These are phyloP conservation scores for Papilio machaon DNA, from an alignment of 1,140 invertebrate species.

Conservation along the genomic window DNA sequence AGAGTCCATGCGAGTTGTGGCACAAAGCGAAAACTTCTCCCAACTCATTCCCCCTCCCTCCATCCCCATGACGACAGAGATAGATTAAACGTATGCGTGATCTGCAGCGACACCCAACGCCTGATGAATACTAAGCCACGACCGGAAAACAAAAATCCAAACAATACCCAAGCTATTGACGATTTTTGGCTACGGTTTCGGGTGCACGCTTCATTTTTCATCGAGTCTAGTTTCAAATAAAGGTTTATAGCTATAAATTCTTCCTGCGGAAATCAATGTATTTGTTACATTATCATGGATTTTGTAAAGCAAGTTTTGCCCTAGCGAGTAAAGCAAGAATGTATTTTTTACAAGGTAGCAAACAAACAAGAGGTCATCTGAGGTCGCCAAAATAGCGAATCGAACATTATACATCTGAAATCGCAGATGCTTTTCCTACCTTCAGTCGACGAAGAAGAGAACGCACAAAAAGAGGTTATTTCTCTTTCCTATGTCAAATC, in stretches of 20 bases:
- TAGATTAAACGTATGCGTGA: conserved; percentile 26
- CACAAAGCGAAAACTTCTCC: not conserved
- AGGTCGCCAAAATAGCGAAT: no score
- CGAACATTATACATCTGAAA: no score
- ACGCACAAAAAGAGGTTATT: no score
- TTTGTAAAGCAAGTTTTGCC: no score
- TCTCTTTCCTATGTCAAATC: no score
- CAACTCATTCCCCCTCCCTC: not conserved
- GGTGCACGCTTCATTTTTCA: not conserved
- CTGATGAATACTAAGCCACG: conserved; percentile 2
- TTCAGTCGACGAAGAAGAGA: no score
- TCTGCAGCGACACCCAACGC: conserved; percentile 14
- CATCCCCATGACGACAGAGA: not conserved
- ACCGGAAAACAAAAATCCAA: not conserved
- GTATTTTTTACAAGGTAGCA: no score
- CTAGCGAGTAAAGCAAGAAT: no score
- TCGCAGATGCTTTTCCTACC: no score
- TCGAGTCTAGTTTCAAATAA: not conserved
- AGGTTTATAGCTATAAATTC: not conserved
- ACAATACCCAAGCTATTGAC: not conserved
- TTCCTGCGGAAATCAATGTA: not conserved
- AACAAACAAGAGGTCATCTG: no score
- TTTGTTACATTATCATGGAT: no score
- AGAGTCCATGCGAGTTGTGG: not conserved
- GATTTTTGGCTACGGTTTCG: conserved; percentile 1